These are phyloP conservation scores for Pangasius macronema DNA, from an alignment of 2,797 vertebrate species.

Conservation along the genomic window DNA sequence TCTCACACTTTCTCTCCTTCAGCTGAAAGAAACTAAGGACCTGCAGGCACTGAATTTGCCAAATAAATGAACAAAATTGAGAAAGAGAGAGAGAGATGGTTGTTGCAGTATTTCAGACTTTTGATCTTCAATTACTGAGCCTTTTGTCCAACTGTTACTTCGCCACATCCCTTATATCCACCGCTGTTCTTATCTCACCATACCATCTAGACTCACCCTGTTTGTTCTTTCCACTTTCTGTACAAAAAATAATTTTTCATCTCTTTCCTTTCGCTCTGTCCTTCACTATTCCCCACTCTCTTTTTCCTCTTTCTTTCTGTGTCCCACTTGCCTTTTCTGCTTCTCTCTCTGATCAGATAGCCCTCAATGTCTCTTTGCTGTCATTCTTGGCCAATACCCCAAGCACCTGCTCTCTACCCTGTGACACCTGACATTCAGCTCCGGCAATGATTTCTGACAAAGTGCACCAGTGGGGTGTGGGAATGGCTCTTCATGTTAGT, in stretches of 20 bases:
- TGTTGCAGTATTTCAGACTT: conserved; percentile 1
- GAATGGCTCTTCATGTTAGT: conserved; percentile 15
- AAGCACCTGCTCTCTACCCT: conserved; percentile 38
- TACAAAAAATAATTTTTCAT: neutral
- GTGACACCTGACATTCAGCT: conserved; percentile 54
- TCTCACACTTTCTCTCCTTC: neutral
- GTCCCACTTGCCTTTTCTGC: neutral
- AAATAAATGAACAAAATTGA: neutral
- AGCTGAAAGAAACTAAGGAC: conserved; percentile 1
- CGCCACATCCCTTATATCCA: neutral
- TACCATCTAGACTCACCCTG: conserved; percentile 18
- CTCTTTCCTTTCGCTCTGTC: neutral
- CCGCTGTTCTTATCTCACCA: neutral
- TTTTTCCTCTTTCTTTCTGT: neutral
- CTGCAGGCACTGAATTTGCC: neutral
- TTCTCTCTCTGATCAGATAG: conserved; percentile 13
- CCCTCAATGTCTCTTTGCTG: conserved; percentile 4
- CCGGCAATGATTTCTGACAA: conserved; percentile 44
- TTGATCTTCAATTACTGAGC: conserved; percentile 22
- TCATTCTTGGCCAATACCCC: conserved; percentile 22
- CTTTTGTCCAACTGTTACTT: conserved; percentile 1
- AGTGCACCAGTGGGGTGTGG: conserved; percentile 4
- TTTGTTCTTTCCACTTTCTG: conserved; percentile 7
- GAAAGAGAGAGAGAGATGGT: neutral
- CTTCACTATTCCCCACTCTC: neutral